Conservation (phyloP, 2,888 invertebrate species). For the Melipona bicolor region DNA sequence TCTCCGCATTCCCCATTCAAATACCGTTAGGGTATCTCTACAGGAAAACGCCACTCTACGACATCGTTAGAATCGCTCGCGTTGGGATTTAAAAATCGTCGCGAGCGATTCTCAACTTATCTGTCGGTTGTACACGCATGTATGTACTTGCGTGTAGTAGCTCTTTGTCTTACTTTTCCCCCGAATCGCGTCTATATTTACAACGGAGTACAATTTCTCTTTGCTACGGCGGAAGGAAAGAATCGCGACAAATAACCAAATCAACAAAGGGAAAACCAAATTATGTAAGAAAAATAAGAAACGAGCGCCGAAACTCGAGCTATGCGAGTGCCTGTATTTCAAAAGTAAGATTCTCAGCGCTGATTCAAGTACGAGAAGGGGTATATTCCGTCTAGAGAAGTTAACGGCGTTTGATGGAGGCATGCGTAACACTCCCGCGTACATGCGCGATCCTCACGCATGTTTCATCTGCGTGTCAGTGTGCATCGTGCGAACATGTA, state of each 20-base stretch:
- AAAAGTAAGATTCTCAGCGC: constrained; percentile 28
- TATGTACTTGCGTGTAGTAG: background rate
- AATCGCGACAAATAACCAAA: constrained; percentile 33
- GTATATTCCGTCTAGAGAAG: constrained; percentile 35
- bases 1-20: constrained; percentile 61
- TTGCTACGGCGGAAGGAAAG: background rate
- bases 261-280: constrained; percentile 37
- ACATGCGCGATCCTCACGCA: constrained; percentile 2
- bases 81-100: constrained; percentile 49
- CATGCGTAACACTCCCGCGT: constrained; percentile 44
- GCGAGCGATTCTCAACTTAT: constrained; percentile 42
- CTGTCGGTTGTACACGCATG: background rate
- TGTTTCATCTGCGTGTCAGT: constrained; percentile 30
- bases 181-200: constrained; percentile 39
- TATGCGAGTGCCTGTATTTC: constrained; percentile 6
- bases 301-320: constrained; percentile 4
- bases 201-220: constrained; percentile 24
- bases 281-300: constrained; percentile 11
- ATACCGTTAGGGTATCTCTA: constrained; percentile 47
- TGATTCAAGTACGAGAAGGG: constrained; percentile 8
- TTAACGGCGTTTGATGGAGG: constrained; percentile 53
- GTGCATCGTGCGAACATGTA: background rate
- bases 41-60: constrained; percentile 25
- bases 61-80: background rate
- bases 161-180: constrained; percentile 12